Conservation (phyloP, 2,888 invertebrate species). For the Hypena proboscidalis region DNA sequence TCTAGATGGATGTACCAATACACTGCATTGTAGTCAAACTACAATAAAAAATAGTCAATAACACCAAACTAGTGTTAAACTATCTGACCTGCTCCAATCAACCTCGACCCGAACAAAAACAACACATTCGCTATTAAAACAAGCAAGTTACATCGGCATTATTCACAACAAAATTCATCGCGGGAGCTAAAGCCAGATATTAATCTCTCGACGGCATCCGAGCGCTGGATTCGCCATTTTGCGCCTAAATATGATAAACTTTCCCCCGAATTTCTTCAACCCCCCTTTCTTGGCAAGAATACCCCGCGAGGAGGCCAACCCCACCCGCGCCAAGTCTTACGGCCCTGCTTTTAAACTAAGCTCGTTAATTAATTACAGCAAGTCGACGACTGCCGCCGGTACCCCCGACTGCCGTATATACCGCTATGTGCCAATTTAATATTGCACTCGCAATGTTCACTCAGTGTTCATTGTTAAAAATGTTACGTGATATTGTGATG, state of each 20-base stretch:
- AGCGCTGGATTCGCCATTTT: conserved; percentile 85
- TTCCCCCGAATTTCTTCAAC: conserved; percentile 83
- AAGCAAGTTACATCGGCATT: conserved; percentile 73
- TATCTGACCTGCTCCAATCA: not conserved
- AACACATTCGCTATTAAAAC: conserved; percentile 57
- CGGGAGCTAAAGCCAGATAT: conserved; percentile 83
- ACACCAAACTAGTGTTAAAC: too few relatives aligned
- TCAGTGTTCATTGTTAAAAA: conserved; percentile 28
- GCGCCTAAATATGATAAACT: conserved; percentile 86
- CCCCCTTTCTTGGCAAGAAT: conserved; percentile 67
- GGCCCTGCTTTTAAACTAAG: conserved; percentile 86
- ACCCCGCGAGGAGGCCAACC: conserved; percentile 55
- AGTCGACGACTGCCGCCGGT: conserved; percentile 79
- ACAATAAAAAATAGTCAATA: too few relatives aligned
- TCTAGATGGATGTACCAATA: too few relatives aligned
- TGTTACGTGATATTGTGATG: not conserved
- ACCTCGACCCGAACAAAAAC: conserved; percentile 22
- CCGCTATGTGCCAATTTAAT: conserved; percentile 81
- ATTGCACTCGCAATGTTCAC: conserved; percentile 59
- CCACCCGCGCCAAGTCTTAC: conserved; percentile 78
- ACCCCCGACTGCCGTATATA: conserved; percentile 77
- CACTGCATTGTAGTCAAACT: too few relatives aligned
- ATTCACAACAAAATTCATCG: conserved; percentile 81
- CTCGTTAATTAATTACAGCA: conserved; percentile 86
- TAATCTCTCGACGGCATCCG: conserved; percentile 81